These are phyloP conservation scores for honey bee (Apis mellifera) DNA, from an alignment of 1,140 invertebrate genomes.

Conservation along the genomic window DNA sequence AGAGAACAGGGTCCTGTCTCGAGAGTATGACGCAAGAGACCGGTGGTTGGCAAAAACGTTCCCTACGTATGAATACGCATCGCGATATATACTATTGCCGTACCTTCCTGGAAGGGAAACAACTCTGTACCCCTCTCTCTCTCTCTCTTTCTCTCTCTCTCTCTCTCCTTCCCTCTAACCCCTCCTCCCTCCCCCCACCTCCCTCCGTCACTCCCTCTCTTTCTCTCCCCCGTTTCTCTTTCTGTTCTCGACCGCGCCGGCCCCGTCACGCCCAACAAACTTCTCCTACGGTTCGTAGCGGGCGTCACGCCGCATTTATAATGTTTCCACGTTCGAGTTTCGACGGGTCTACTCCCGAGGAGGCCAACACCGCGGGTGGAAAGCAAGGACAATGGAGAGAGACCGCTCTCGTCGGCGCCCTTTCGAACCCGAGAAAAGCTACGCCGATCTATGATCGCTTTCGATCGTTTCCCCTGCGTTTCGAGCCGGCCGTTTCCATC, in stretches of 20 bases:
- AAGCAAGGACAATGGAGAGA: conserved; percentile 56
- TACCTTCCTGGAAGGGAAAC: conserved; percentile 76
- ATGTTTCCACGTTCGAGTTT: conserved; percentile 80
- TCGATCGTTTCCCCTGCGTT: conserved; percentile 39
- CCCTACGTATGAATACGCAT: conserved; percentile 64
- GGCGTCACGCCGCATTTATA: conserved; percentile 80
- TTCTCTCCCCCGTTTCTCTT: conserved; percentile 32
- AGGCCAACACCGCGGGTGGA: conserved; percentile 50
- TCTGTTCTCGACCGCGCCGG: conserved; percentile 65
- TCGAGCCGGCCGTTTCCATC: neutral
- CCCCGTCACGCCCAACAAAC: conserved; percentile 79
- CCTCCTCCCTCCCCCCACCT: conserved; percentile 18
- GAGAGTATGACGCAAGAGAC: conserved; percentile 68
- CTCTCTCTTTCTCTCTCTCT: conserved; percentile 16
- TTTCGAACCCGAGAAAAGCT: conserved; percentile 53
- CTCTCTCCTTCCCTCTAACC: conserved; percentile 12
- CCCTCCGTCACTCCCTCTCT: neutral
- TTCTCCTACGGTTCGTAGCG: conserved; percentile 66
- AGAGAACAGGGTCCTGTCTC: conserved; percentile 4
- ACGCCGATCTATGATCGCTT: conserved; percentile 52
- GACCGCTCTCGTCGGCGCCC: conserved; percentile 52
- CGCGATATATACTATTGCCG: conserved; percentile 61
- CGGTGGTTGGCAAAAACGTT: conserved; percentile 71
- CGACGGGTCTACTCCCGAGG: conserved; percentile 66
- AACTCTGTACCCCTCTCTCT: conserved; percentile 32